These are phyloP conservation scores for Silurus lanzhouensis DNA, from an alignment of 2,797 vertebrate species.

Conservation along the genomic window DNA sequence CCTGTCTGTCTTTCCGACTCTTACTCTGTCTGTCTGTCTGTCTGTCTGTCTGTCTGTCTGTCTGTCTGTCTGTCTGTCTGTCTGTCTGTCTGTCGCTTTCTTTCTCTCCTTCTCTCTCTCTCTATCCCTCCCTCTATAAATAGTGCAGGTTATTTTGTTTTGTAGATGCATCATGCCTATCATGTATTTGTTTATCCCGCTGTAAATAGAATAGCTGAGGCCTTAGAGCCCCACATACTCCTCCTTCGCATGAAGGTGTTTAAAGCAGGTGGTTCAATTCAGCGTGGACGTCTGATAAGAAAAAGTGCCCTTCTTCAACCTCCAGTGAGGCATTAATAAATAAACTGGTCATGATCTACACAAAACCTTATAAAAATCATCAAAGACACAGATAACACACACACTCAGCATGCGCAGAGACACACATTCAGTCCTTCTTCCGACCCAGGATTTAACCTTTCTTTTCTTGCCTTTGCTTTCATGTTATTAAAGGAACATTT, in stretches of 20 bases:
- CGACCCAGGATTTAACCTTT: not conserved
- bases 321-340: not conserved
- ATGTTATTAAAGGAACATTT: conserved; percentile 69
- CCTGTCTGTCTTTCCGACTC: not conserved
- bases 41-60: too few relatives aligned
- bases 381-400: not conserved
- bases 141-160: conserved; percentile 79
- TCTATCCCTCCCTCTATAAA: conserved; percentile 68
- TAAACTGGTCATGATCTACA: not conserved
- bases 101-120: too few relatives aligned
- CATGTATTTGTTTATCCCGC: conserved; percentile 64
- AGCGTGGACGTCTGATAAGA: not conserved
- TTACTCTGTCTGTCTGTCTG: not conserved
- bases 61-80: too few relatives aligned
- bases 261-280: not conserved
- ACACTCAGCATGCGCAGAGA: not conserved
- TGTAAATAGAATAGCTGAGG: conserved; percentile 64
- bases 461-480: conserved; percentile 53
- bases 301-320: not conserved
- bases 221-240: not conserved
- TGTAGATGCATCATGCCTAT: conserved; percentile 62
- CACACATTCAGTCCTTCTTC: too few relatives aligned
- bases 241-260: not conserved
- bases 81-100: too few relatives aligned
- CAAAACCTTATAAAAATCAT: not conserved